phyloP scores from a whole-genome alignment of 2,113 vertebrate genomes.

The Microcebus jonahi region DNA sequence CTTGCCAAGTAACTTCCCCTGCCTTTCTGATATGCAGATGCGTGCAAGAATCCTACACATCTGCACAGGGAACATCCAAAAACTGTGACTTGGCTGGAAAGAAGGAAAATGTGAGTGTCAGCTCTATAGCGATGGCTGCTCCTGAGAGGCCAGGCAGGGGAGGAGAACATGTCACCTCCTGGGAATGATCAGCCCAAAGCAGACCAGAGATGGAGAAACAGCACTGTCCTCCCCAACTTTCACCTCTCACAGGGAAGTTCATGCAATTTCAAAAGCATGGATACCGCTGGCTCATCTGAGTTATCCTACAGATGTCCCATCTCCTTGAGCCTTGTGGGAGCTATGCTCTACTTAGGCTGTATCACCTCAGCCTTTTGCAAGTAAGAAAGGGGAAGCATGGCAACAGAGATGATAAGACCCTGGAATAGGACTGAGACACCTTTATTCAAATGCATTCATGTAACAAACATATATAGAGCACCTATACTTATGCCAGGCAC shows the following conservation, averaged over 20 bases:
- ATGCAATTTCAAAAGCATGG: not conserved
- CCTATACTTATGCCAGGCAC: not conserved
- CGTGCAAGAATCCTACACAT: constrained; percentile 66
- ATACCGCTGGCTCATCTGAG: not conserved
- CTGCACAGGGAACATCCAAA: constrained; percentile 65
- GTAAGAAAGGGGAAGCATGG: not conserved
- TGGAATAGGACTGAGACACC: not conserved
- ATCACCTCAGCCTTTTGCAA: not conserved
- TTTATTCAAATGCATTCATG: not conserved
- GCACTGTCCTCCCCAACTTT: not conserved
- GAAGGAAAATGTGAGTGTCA: constrained; percentile 75
- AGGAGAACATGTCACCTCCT: not conserved
- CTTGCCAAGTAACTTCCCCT: constrained; percentile 52
- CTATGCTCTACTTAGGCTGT: not conserved
- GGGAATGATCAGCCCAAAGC: not conserved
- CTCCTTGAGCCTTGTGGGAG: not conserved
- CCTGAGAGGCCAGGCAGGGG: constrained; percentile 49
- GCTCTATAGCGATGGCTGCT: constrained; percentile 24
- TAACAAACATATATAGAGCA: not conserved
- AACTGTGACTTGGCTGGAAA: constrained; percentile 66
- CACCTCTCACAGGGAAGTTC: not conserved
- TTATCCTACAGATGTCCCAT: not conserved
- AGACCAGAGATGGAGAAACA: not conserved
- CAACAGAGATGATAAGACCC: not conserved
- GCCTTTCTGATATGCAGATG: constrained; percentile 77